Evolutionary conservation across 2,888 invertebrate genomes (phyloP), one percentile per base, ranked within the genome.

Genomic region (Candidula unifasciata): DNA sequence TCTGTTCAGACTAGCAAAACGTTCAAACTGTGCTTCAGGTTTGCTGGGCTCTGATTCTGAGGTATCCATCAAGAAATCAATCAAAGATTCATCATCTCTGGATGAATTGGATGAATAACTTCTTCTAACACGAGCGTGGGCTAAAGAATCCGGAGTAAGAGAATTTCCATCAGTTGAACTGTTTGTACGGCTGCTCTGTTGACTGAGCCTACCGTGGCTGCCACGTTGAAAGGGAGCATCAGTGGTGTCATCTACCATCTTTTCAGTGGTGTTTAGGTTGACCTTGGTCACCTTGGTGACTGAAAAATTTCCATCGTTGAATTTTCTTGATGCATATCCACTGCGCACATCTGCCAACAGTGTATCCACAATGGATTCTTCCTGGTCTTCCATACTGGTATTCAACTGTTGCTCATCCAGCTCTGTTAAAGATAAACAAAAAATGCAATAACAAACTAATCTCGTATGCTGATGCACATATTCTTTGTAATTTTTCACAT

Each of bases 261-360:
- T 85, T 16, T 86, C 87, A 18, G 84, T 80, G 2, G 84, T 80
- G 64, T 89, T 90, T 6, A 92, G 86, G 73, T 86, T 90, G 30
- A 92, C 89, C 85, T 92, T 91, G 52, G 89, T 89, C 13, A 91
- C 90, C 87, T 90, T 93, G 33, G 89, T 91, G 24, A 92, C 90
- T 16, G 90, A 89, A 87, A 92, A 92, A 83, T 87, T 91, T 27
- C 90, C 89, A n/a, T 91, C 90, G 10, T 88, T 89, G 80, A 88
- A 89, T 71, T 90, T 91, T 80, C 90, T 88, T 78, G 89, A 88
- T 2, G 89, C 89, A 83, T 91, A 92, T 52, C 93, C 92, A 83
- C 90, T 91, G 74, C 92, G 87, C 35, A 93, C 92, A 84, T 93
- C 92, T 24, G 92, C 92, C 60, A 93, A 88, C 33, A 93, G 87